A percentile compares a stretch with the other conserved stretches of the same genome.
These are phyloP conservation scores for Apis dorsata DNA, from an alignment of 1,140 invertebrate species.

Conservation along the genomic window DNA sequence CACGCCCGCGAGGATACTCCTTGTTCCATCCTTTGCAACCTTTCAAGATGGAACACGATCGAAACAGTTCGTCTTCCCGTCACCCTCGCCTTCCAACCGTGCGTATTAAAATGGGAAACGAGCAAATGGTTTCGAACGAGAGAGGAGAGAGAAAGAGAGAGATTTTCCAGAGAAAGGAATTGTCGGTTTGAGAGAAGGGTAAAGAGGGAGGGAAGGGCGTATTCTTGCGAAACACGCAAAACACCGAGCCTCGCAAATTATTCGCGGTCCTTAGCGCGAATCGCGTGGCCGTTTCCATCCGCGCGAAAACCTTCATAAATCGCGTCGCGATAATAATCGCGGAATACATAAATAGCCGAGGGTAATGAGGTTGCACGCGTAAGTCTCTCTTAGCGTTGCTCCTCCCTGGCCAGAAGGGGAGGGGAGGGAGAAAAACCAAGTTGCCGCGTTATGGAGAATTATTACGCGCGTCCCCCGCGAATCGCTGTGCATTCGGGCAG, in stretches of 20 bases:
- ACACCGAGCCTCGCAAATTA: conserved; percentile 46
- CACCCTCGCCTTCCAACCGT: not conserved
- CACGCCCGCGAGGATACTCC: conserved; percentile 28
- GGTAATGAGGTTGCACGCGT: conserved; percentile 46
- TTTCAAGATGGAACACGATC: not conserved
- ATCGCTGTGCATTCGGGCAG: too few relatives aligned
- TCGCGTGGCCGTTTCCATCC: conserved; percentile 18
- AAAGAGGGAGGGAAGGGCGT: not conserved
- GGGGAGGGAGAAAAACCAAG: conserved; percentile 30
- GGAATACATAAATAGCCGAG: conserved; percentile 51
- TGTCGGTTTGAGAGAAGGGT: too few relatives aligned
- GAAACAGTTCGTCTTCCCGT: not conserved
- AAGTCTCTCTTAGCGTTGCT: conserved; percentile 36
- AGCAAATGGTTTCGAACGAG: too few relatives aligned
- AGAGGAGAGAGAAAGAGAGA: too few relatives aligned
- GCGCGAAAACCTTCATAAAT: conserved; percentile 38
- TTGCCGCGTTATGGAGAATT: conserved; percentile 43
- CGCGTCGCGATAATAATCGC: conserved; percentile 54
- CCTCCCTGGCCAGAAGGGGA: not conserved
- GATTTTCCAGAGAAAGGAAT: not conserved
- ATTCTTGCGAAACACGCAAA: not conserved
- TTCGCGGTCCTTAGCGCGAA: not conserved
- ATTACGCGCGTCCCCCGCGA: conserved; percentile 11
- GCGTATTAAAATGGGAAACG: not conserved
- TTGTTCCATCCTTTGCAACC: not conserved